Percentiles rank a stretch among this genome's conserved stretches.
Conservation (phyloP, 2,113 vertebrate species). For the Polyodon spathula region DNA sequence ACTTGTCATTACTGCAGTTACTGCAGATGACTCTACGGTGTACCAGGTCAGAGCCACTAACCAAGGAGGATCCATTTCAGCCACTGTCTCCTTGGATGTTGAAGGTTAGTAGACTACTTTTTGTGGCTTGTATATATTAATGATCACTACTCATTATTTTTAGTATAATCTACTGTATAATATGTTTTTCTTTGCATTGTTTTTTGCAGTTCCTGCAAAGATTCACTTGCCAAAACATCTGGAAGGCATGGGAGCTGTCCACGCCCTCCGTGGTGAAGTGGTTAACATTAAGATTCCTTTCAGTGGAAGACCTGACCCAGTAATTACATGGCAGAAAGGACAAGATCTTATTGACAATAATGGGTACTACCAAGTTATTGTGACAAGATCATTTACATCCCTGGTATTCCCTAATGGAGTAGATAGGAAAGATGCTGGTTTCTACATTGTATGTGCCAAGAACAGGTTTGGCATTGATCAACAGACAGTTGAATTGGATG, state of each 20-base stretch:
- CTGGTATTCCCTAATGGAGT: slow-evolving; percentile 91
- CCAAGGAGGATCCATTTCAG: slow-evolving; percentile 92
- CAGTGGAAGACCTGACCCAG: slow-evolving; percentile 87
- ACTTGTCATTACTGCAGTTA: slow-evolving; percentile 77
- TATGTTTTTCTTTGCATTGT: slow-evolving; percentile 21
- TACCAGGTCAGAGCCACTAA: slow-evolving; percentile 98
- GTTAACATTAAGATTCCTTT: slow-evolving; percentile 97
- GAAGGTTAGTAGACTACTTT: slow-evolving; percentile 65
- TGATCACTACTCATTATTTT: slow-evolving; percentile 14
- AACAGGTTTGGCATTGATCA: slow-evolving; percentile 98
- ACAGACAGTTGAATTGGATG: slow-evolving; percentile 93
- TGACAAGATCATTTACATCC: slow-evolving; percentile 92
- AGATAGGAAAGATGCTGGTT: slow-evolving; percentile 94
- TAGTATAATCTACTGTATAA: slow-evolving; percentile 1
- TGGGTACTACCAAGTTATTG: slow-evolving; percentile 96
- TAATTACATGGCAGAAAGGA: slow-evolving; percentile 98
- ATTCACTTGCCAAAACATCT: slow-evolving; percentile 92
- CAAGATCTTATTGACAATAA: slow-evolving; percentile 97
- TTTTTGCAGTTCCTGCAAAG: slow-evolving; percentile 82
- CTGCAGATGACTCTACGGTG: slow-evolving; percentile 89
- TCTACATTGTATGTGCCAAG: slow-evolving; percentile 97
- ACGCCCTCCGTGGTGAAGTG: slow-evolving; percentile 87
- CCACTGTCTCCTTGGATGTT: slow-evolving; percentile 89
- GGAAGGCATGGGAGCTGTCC: slow-evolving; percentile 93
- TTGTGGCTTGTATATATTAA: slow-evolving; percentile 3